These are phyloP conservation scores for Halesus radiatus DNA, from an alignment of 1,140 invertebrate species.

Conservation along the genomic window DNA sequence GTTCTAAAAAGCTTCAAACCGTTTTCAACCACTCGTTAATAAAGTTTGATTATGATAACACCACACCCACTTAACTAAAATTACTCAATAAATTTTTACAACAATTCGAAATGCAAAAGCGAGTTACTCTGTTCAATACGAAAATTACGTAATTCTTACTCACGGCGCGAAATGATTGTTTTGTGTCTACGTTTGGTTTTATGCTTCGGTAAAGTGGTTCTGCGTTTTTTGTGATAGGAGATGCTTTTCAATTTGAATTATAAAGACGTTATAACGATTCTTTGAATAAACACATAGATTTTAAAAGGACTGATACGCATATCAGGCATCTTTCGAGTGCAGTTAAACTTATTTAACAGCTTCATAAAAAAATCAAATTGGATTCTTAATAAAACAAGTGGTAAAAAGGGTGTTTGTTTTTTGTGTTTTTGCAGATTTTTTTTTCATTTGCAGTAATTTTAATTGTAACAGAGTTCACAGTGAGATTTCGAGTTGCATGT, in stretches of 20 bases:
- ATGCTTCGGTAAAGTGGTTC: not conserved
- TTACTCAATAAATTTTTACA: too few relatives aligned
- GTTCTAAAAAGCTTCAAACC: too few relatives aligned
- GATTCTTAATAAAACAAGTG: not conserved
- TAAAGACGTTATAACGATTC: not conserved
- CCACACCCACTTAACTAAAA: too few relatives aligned
- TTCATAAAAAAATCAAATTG: conserved; percentile 1
- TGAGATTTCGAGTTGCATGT: too few relatives aligned
- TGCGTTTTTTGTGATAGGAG: not conserved
- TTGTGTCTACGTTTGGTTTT: not conserved
- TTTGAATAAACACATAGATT: conserved; percentile 5
- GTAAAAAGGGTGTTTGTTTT: too few relatives aligned
- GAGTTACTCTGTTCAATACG: not conserved
- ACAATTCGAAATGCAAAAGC: not conserved
- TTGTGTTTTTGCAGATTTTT: not conserved
- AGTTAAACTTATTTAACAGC: conserved; percentile 16
- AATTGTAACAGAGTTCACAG: too few relatives aligned
- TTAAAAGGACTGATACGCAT: not conserved
- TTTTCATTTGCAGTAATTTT: not conserved
- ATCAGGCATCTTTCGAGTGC: not conserved
- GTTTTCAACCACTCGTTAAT: too few relatives aligned
- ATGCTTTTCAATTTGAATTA: not conserved
- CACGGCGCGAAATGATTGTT: not conserved
- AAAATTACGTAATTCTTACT: not conserved
- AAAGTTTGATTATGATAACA: too few relatives aligned